Evolutionary conservation across 2,113 vertebrate genomes (phyloP).

Genomic region (Psittacara wagleri): DNA sequence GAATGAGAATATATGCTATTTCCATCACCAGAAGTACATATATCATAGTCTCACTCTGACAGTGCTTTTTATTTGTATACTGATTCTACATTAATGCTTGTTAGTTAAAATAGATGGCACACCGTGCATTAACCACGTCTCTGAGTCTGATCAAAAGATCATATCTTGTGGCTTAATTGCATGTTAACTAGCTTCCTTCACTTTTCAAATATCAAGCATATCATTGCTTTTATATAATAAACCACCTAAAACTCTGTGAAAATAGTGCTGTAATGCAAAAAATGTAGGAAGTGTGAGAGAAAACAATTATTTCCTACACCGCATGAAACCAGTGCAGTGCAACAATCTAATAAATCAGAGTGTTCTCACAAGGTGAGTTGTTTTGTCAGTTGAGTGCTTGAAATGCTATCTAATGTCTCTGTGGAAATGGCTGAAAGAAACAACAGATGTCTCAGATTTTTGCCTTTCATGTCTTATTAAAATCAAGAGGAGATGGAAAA

Average conservation of each 20-base stretch:
- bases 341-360: slow-evolving; percentile 2
- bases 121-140: not conserved
- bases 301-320: not conserved
- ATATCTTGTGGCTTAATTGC: not conserved
- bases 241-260: not conserved
- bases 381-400: slow-evolving; percentile 55
- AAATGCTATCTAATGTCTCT: slow-evolving; percentile 64
- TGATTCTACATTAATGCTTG: not conserved
- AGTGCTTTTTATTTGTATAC: not conserved
- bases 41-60: not conserved
- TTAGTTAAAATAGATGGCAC: not conserved
- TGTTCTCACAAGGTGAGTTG: slow-evolving; percentile 46
- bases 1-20: not conserved
- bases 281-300: not conserved
- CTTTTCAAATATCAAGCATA: not conserved
- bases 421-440: slow-evolving; percentile 52
- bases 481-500: slow-evolving; percentile 32
- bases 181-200: not conserved
- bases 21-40: not conserved
- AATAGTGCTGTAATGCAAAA: not conserved
- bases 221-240: not conserved
- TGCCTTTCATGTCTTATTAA: slow-evolving; percentile 60
- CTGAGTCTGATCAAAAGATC: not conserved
- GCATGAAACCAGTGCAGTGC: not conserved
- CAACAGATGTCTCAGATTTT: slow-evolving; percentile 59